Conservation (phyloP, 2,888 invertebrate species). For the Lottia gigantea region DNA sequence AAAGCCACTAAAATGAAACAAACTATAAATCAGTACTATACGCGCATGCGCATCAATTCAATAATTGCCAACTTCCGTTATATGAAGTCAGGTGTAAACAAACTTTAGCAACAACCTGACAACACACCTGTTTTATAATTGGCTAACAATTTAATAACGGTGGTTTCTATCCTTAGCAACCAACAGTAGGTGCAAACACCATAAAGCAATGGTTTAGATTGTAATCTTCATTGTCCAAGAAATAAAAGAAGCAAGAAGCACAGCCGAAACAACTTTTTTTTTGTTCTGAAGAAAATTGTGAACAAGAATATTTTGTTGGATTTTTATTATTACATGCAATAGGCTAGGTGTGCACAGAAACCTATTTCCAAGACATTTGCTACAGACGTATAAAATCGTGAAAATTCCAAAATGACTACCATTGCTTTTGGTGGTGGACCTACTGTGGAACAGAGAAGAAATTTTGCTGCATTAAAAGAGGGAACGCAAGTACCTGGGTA, state of each 20-base stretch:
- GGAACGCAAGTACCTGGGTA: conserved; percentile 68
- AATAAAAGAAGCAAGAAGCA: too few relatives aligned
- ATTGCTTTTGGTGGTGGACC: conserved; percentile 66
- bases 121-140: background rate
- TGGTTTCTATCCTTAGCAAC: conserved; percentile 4
- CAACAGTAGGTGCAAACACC: background rate
- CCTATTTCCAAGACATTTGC: too few relatives aligned
- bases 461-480: conserved; percentile 63
- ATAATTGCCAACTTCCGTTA: background rate
- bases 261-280: too few relatives aligned
- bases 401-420: conserved; percentile 57
- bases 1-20: too few relatives aligned
- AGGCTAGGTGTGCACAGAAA: too few relatives aligned
- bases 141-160: background rate
- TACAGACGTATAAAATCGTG: too few relatives aligned
- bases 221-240: too few relatives aligned
- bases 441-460: conserved; percentile 60
- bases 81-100: background rate
- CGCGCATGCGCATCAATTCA: background rate
- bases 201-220: background rate
- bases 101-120: background rate
- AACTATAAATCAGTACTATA: too few relatives aligned
- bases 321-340: too few relatives aligned
- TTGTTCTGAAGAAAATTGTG: too few relatives aligned
- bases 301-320: too few relatives aligned